Percentiles rank a stretch among this genome's conserved stretches.
These are phyloP conservation scores for Scaptomyza tumidula DNA, from an alignment of 2,888 invertebrate genomes.

Conservation along the genomic window DNA sequence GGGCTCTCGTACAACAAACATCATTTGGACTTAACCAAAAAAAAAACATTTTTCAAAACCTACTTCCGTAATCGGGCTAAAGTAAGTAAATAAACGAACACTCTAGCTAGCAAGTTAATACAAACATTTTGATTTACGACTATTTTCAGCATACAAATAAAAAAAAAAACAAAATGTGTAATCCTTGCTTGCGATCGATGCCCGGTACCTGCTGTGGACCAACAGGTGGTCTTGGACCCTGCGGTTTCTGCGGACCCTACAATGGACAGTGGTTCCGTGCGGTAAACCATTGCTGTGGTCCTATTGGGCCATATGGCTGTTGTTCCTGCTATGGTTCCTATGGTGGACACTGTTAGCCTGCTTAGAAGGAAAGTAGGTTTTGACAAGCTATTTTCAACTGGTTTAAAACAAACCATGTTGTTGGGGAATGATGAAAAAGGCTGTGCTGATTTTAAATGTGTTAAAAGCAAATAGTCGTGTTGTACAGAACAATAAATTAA, in stretches of 20 bases:
- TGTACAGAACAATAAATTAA: slow-evolving; percentile 23
- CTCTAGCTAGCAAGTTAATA: neutral
- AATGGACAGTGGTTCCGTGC: slow-evolving; percentile 70
- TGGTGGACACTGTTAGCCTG: slow-evolving; percentile 69
- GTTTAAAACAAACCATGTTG: slow-evolving; percentile 7
- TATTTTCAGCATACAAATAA: neutral
- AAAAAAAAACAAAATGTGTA: slow-evolving; percentile 54
- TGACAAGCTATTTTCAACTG: slow-evolving; percentile 6
- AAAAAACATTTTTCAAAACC: slow-evolving; percentile 44
- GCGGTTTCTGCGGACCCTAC: slow-evolving; percentile 68
- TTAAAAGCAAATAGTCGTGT: neutral
- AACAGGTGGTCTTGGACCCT: slow-evolving; percentile 69
- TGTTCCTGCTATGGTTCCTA: slow-evolving; percentile 63
- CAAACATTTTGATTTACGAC: neutral
- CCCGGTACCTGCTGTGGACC: slow-evolving; percentile 72
- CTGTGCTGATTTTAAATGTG: neutral
- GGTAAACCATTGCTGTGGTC: slow-evolving; percentile 68
- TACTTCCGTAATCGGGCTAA: slow-evolving; percentile 65
- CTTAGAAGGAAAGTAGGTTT: slow-evolving; percentile 61
- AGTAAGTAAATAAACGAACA: slow-evolving; percentile 34
- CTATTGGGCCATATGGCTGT: slow-evolving; percentile 69
- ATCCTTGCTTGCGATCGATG: slow-evolving; percentile 65
- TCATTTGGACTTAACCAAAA: slow-evolving; percentile 33
- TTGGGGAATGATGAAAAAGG: neutral
- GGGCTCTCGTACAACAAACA: slow-evolving; percentile 40